Evolutionary conservation across 2,888 invertebrate genomes (phyloP), one percentile per base, ranked within the genome.

Genomic region (Scotopteryx bipunctaria): DNA sequence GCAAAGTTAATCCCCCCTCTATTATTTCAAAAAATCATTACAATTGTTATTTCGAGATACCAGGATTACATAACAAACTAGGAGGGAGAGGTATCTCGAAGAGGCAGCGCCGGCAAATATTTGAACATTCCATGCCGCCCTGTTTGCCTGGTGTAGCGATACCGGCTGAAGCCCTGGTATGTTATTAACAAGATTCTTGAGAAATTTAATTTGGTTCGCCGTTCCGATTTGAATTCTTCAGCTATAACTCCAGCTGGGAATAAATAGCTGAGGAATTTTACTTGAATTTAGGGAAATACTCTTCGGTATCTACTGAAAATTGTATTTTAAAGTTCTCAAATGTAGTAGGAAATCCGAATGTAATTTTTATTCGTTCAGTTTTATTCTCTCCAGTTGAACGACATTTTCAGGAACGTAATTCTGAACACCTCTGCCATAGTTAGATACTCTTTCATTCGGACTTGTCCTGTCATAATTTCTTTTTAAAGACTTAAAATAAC

Each of bases 51-150:
- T 53, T 40, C 19, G 31, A 63, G 55, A 44, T 73, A 76, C 73
- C 69, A 73, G 76, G 76, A 72, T 69, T 73, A 69, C 77, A 78
- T 77, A 76, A 73, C 59, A 70, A n/a, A 67, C 70, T 68, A 73
- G 69, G 70, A 68, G 67, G 67, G 52, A 59, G 61, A 59, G 61
- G 65, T 69, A 71, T 71, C 73, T 71, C 63, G 59, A 67, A 65
- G 67, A 68, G 73, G 70, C 70, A 69, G 62, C 65, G 64, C 72
- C 63, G 44, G 54, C 62, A 78, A 80, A 79, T 80, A 78, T 81
- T 81, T 80, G 76, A 66, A 63, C 72, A 70, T 54, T 54, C 54
- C 54, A 63, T 71, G 66, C 74, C 71, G 73, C 71, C 76, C 76
- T 64, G 79, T 79, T 80, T 80, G 76, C 76, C 71, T 72, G 76